phyloP scores from a whole-genome alignment of 2,113 vertebrate genomes.

The Calidris pygmaea region DNA sequence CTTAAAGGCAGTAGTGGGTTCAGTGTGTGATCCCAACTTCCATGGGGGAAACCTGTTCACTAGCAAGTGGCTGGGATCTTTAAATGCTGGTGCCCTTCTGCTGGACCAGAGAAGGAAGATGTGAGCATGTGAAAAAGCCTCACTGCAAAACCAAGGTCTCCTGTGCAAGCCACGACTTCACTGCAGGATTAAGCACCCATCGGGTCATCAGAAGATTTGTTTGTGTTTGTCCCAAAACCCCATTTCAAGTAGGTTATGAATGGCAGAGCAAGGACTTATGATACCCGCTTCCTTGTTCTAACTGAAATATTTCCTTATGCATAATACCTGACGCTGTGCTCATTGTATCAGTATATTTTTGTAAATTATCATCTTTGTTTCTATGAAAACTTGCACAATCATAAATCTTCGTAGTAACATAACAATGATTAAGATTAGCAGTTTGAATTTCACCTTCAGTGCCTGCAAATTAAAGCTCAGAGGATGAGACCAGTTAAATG shows the following conservation, averaged over 20 bases:
- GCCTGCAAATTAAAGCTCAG: neutral
- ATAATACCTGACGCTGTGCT: neutral
- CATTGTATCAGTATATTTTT: neutral
- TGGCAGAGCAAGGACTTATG: neutral
- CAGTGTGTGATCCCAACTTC: neutral
- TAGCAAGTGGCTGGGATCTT: accelerated
- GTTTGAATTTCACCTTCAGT: constrained; percentile 4
- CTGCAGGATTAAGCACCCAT: neutral
- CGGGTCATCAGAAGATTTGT: neutral
- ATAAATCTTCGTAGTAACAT: neutral
- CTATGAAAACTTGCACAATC: neutral
- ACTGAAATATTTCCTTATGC: neutral
- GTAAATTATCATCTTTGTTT: neutral
- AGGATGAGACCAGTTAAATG: neutral
- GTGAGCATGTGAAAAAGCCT: accelerated
- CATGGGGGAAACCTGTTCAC: neutral
- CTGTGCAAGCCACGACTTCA: neutral
- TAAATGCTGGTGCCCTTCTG: neutral
- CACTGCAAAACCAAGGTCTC: neutral
- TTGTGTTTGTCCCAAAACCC: neutral
- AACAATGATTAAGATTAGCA: neutral
- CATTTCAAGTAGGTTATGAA: neutral
- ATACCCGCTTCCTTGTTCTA: neutral
- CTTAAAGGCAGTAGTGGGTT: neutral
- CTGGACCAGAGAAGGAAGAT: neutral